Evolutionary conservation across 2,888 invertebrate species (phyloP).

Genomic region (Eremobia ochroleuca): DNA sequence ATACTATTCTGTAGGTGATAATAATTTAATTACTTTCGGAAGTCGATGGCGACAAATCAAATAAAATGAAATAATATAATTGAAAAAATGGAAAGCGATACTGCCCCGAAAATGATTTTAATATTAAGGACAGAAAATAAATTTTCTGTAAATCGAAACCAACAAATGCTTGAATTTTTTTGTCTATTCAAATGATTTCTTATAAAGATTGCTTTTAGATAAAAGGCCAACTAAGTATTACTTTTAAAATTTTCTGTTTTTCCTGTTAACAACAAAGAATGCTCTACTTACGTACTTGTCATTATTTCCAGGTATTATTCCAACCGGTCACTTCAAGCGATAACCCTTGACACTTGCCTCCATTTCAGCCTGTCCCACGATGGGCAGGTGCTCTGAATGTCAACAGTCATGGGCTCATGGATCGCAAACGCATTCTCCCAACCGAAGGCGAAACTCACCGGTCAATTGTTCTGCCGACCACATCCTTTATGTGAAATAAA

Average conservation of each 20-base stretch:
- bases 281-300: background rate
- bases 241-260: background rate
- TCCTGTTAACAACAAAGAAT: constrained; percentile 1
- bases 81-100: background rate
- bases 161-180: background rate
- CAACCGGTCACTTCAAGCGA: constrained; percentile 41
- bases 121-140: background rate
- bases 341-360: constrained; percentile 55
- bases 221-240: no score
- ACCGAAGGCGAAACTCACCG: constrained; percentile 38
- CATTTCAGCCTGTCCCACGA: constrained; percentile 59
- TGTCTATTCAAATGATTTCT: background rate
- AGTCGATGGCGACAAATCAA: background rate
- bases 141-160: background rate
- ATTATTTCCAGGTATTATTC: constrained; percentile 30
- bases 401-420: constrained; percentile 65
- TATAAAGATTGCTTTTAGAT: no score
- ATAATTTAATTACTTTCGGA: no score
- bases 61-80: background rate
- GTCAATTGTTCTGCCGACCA: constrained; percentile 52
- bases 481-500: constrained; percentile 46
- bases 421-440: constrained; percentile 58
- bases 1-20: no score
- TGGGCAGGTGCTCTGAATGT: constrained; percentile 68
- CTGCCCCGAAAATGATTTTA: background rate